Evolutionary conservation across 2,113 vertebrate genomes (phyloP).

Genomic region (Tenrec ecaudatus): DNA sequence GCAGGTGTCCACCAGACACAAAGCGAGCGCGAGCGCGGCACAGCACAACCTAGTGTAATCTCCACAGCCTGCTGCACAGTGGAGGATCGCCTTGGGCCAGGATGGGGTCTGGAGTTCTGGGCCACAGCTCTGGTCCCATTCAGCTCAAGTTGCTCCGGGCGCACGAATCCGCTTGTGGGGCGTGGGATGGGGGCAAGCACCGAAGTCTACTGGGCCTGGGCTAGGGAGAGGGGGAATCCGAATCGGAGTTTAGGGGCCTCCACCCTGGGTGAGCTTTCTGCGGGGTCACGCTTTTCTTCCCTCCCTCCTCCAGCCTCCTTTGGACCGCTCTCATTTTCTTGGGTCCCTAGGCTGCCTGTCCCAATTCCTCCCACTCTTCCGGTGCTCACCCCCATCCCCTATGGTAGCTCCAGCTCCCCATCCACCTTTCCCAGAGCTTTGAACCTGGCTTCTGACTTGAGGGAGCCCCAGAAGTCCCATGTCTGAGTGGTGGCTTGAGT

Average conservation of each 20-base stretch:
- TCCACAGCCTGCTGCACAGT: no score
- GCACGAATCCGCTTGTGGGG: no score
- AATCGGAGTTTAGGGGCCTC: fast-evolving
- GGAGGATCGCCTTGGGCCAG: no score
- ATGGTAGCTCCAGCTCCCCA: fast-evolving
- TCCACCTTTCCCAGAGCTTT: neutral
- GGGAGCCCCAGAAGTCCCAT: neutral
- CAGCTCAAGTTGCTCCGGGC: neutral
- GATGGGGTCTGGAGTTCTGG: neutral
- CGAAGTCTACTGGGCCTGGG: neutral
- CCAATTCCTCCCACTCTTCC: no score
- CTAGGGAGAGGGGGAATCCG: neutral
- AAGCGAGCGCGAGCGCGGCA: no score
- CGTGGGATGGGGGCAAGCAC: neutral
- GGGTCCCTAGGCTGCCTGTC: neutral
- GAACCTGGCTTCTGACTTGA: neutral
- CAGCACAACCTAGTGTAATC: no score
- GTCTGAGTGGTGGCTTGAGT: neutral
- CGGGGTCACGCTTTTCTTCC: neutral
- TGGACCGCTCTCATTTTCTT: no score
- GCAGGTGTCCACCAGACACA: no score
- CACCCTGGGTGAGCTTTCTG: neutral
- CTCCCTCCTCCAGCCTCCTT: neutral
- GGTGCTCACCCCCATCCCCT: neutral
- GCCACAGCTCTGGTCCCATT: no score